A percentile compares a stretch with the other conserved stretches of the same genome.
phyloP scores from a whole-genome alignment of 2,797 vertebrate species.

The Bryconaethiops microstoma region DNA sequence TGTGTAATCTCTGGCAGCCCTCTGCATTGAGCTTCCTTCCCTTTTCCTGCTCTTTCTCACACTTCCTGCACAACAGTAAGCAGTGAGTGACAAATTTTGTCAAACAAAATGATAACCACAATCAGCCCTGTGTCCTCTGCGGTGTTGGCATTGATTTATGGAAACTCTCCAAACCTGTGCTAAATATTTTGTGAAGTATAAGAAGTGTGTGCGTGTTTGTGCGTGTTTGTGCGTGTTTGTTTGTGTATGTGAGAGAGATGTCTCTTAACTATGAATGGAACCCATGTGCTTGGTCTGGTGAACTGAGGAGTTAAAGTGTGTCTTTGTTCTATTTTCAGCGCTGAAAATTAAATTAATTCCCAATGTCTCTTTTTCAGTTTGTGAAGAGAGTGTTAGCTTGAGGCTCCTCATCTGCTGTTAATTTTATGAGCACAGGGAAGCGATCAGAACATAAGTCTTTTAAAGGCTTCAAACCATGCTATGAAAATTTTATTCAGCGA shows the following conservation, averaged over 20 bases:
- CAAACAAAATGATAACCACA: background rate
- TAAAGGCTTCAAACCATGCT: background rate
- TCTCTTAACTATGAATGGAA: background rate
- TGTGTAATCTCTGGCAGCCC: background rate
- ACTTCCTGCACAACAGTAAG: conserved; percentile 43
- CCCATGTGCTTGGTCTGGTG: background rate
- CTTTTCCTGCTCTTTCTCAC: conserved; percentile 42
- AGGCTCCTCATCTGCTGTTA: background rate
- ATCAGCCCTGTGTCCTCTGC: no score
- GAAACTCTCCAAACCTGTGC: background rate
- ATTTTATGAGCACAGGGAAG: background rate
- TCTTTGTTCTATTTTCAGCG: background rate
- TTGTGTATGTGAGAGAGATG: background rate
- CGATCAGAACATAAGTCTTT: background rate
- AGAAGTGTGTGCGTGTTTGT: background rate
- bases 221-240: background rate
- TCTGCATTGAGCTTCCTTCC: background rate
- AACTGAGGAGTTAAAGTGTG: background rate
- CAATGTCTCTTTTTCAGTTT: background rate
- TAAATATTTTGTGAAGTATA: background rate
- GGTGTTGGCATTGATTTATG: background rate
- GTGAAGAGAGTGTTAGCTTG: background rate
- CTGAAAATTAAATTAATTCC: background rate
- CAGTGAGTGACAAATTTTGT: background rate
- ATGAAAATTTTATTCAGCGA: background rate